Evolutionary conservation across 2,797 vertebrate species (phyloP).

Genomic region (Carcharodon carcharias): DNA sequence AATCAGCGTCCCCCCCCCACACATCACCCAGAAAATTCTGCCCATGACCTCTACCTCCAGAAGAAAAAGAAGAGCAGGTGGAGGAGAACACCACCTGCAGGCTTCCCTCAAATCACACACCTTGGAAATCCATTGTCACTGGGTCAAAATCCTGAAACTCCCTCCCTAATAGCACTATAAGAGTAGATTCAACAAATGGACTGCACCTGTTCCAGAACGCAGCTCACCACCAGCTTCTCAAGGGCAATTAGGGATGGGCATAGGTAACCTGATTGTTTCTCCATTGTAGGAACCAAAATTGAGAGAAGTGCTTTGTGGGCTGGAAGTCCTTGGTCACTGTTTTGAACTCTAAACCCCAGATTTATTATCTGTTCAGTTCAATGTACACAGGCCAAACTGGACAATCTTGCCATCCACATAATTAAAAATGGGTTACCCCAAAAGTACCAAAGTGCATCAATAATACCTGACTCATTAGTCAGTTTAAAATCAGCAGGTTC

Average conservation of each 20-base stretch:
- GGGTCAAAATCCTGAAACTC: neutral
- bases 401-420: neutral
- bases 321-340: neutral
- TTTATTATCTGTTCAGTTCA: neutral
- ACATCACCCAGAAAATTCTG: too few species aligned
- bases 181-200: neutral
- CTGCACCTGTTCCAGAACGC: neutral
- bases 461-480: neutral
- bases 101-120: neutral
- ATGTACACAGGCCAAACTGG: neutral
- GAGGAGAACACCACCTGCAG: neutral
- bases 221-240: neutral
- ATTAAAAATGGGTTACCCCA: neutral
- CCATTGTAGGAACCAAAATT: neutral
- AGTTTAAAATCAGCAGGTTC: neutral
- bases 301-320: neutral
- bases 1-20: too few species aligned
- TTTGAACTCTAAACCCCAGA: neutral
- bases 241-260: neutral
- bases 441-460: neutral
- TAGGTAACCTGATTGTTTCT: neutral
- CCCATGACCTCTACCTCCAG: neutral
- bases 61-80: neutral
- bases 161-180: neutral
- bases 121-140: neutral